Evolutionary conservation across 2,888 invertebrate genomes (phyloP), one percentile per base, ranked within the genome.

Genomic region (Chrysolina americana): DNA sequence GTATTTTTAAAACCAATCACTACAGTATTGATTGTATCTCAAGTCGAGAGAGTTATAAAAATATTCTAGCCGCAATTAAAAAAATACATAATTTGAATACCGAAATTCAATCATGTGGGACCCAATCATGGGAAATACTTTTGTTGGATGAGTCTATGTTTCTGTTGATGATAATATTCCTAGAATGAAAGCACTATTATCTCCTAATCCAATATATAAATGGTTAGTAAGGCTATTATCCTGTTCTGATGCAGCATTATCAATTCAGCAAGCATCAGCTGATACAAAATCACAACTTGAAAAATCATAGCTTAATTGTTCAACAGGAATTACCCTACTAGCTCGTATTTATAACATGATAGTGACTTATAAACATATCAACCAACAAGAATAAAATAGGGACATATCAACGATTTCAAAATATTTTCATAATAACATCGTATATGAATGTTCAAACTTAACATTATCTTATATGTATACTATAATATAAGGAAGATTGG

Each of bases 401-500:
- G 56, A 56, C 23, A 56, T 56, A 11, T 56, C 23, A 56, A 56
- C 56, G 19, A 41, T 64, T 23, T 64, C 64, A 64, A 64, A 64
- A 64, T 64, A 64, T 64, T 36, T 64, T 64, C 17, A 41, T 64
- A 19, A 41, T 63, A 41, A 41, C 64, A 19, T 64, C 64, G 11
- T 64, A 64, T 41, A 64, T 64, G 64, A 68, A 62, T 65, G 71
- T 65, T 72, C 74, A 76, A 78, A 78, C 75, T 74, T 75, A 77
- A 77, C 77, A 70, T 68, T 75, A 77, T 71, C 71, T 65, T 74
- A 73, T n/a, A n/a, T 72, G 70, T 56, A 71, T 73, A 70, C 63
- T 56, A 56, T 48, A 17, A 17, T 17, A 10, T 17, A 48, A 48
- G n/a, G 48, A 48, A 48, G 48, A 10, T 48, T 48, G 48, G 17